Conservation (phyloP, 2,113 vertebrate genomes). For the Zingel zingel region DNA sequence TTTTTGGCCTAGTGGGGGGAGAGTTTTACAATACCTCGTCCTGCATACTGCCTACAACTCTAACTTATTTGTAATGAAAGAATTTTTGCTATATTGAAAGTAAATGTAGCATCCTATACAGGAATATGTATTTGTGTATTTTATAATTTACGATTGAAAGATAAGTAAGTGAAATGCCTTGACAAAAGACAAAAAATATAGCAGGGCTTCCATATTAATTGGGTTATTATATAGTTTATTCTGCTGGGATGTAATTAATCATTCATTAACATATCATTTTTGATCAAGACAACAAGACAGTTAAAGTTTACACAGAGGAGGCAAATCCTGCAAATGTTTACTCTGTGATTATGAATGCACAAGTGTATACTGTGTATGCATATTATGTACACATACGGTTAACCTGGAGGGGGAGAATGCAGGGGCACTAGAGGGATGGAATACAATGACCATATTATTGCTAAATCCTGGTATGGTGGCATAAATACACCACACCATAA, state of each 20-base stretch:
- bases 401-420: not conserved
- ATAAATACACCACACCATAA: not conserved
- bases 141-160: not conserved
- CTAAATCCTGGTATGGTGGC: not conserved
- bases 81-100: too few species aligned
- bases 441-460: not conserved
- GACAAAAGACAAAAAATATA: not conserved
- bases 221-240: not conserved
- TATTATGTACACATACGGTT: not conserved
- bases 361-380: not conserved
- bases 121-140: not conserved
- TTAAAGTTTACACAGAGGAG: slow-evolving; percentile 17
- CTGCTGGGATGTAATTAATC: slow-evolving; percentile 8
- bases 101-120: not conserved
- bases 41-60: not conserved
- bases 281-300: not conserved
- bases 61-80: not conserved
- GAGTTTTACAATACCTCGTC: not conserved
- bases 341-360: slow-evolving; percentile 14
- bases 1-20: not conserved
- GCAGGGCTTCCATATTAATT: not conserved
- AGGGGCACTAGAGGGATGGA: not conserved
- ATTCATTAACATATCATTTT: slow-evolving; percentile 14
- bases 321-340: slow-evolving; percentile 28
- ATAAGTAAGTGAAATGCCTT: not conserved